Evolutionary conservation across 2,797 vertebrate species (phyloP).

Genomic region (Xiphophorus birchmanni): DNA sequence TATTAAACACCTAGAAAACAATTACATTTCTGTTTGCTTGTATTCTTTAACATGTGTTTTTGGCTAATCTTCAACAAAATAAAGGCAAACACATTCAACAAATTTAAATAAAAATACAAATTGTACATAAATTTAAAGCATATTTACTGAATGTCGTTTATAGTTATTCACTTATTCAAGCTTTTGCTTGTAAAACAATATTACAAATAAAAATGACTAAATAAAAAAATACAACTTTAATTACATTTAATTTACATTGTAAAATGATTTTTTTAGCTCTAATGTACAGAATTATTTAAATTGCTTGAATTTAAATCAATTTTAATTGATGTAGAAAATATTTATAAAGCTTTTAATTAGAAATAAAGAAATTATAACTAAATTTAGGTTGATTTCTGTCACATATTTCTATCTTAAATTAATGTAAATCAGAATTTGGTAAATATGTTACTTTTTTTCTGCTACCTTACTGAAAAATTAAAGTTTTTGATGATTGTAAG

Average conservation of each 20-base stretch:
- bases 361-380: background rate
- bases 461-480: background rate
- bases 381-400: background rate
- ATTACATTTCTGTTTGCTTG: background rate
- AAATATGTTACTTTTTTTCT: background rate
- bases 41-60: slow-evolving; percentile 10
- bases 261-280: background rate
- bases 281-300: background rate
- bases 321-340: background rate
- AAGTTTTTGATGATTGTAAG: background rate
- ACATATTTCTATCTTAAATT: background rate
- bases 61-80: slow-evolving; percentile 16
- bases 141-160: background rate
- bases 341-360: background rate
- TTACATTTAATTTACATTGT: background rate
- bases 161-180: background rate
- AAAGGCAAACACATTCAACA: slow-evolving; percentile 20
- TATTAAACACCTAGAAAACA: background rate
- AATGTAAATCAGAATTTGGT: background rate
- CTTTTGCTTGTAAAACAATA: background rate
- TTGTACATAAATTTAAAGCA: background rate
- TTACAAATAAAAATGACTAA: background rate
- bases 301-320: background rate
- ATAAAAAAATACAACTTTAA: background rate
- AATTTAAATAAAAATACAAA: background rate